phyloP scores from a whole-genome alignment of 2,888 invertebrate species.

The Polydrusus tereticollis region DNA sequence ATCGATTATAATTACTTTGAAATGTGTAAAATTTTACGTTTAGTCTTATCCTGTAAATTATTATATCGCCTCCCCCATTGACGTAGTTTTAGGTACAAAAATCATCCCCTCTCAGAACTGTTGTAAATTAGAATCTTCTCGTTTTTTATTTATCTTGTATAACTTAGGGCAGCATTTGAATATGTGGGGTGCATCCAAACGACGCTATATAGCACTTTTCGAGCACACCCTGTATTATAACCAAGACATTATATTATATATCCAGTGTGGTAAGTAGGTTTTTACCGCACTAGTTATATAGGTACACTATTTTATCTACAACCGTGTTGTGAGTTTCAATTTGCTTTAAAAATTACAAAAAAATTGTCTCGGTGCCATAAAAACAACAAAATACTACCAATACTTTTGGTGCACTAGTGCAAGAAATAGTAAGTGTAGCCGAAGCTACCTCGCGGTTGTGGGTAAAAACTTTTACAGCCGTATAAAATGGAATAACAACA shows the following conservation, averaged over 20 bases:
- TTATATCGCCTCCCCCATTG: constrained; percentile 14
- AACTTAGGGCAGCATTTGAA: constrained; percentile 26
- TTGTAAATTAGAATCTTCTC: constrained; percentile 41
- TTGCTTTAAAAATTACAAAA: no score
- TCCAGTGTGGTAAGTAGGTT: no score
- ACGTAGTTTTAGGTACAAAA: constrained; percentile 34
- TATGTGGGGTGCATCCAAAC: background rate
- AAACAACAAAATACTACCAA: no score
- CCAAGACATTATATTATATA: constrained; percentile 2
- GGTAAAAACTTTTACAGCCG: constrained; percentile 7
- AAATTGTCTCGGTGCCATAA: no score
- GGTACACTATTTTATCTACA: no score
- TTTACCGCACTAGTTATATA: no score
- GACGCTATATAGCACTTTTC: background rate
- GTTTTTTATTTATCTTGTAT: constrained; percentile 22
- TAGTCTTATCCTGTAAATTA: constrained; percentile 41
- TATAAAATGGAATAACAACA: background rate
- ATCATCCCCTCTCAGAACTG: constrained; percentile 30
- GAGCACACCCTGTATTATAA: background rate
- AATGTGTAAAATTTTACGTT: constrained; percentile 20
- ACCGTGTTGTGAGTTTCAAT: no score
- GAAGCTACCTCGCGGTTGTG: no score
- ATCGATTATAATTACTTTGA: constrained; percentile 16
- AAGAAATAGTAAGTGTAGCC: no score
- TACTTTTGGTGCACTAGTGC: no score